Conservation (phyloP, 2,113 vertebrate species). For the Tricholaema leucomelas region DNA sequence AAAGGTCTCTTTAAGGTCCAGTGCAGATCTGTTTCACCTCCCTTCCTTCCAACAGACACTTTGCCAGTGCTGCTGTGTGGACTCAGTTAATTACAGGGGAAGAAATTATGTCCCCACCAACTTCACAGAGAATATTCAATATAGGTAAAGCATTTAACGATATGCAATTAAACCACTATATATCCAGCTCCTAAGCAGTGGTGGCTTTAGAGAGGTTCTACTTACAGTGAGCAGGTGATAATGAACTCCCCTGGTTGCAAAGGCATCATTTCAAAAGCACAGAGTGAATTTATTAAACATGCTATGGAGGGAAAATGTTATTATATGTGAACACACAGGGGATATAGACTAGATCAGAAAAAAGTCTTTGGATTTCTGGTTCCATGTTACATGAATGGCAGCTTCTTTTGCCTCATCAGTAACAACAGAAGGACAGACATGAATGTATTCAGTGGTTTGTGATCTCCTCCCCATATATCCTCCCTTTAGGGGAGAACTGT, state of each 20-base stretch:
- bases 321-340: not conserved
- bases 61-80: not conserved
- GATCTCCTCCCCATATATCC: not conserved
- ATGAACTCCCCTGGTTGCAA: not conserved
- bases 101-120: not conserved
- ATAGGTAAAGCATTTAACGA: not conserved
- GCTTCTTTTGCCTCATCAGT: not conserved
- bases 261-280: not conserved
- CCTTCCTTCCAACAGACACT: not conserved
- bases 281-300: not conserved
- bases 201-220: not conserved
- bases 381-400: not conserved
- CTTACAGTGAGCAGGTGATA: not conserved
- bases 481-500: not conserved
- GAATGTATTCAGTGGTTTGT: not conserved
- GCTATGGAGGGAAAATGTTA: not conserved
- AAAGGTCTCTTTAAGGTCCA: not conserved
- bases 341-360: not conserved
- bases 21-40: not conserved
- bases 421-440: not conserved
- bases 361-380: not conserved
- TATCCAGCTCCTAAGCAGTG: not conserved
- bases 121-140: conserved; percentile 7
- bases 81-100: not conserved
- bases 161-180: not conserved